phyloP scores from a whole-genome alignment of 2,797 vertebrate species.

The Anableps anableps region DNA sequence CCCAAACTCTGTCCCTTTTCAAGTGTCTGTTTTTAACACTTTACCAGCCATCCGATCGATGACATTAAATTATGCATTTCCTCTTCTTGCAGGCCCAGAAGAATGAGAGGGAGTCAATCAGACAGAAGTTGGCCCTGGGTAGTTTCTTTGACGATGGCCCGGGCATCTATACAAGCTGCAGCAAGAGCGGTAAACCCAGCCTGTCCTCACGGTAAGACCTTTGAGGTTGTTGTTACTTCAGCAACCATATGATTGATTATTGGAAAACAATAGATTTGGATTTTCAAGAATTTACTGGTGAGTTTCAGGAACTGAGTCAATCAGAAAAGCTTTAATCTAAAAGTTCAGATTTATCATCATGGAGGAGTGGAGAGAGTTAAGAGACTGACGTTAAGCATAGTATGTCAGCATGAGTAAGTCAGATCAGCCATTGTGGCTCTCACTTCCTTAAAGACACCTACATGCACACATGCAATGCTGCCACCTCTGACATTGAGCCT shows the following conservation, averaged over 20 bases:
- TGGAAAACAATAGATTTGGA: too few relatives aligned
- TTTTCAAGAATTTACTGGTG: not conserved
- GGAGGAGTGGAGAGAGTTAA: not conserved
- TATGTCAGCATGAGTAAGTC: conserved; percentile 8
- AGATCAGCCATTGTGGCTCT: conserved; percentile 34
- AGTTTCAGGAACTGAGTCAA: not conserved
- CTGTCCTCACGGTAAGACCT: conserved; percentile 92
- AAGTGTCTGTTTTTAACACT: conserved; percentile 11
- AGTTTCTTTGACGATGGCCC: conserved; percentile 99
- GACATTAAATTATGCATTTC: conserved; percentile 4
- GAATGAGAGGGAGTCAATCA: conserved; percentile 98
- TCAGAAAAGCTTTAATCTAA: not conserved
- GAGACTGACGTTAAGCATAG: conserved; percentile 30
- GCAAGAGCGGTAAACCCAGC: conserved; percentile 98
- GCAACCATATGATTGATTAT: conserved; percentile 15
- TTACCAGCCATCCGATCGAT: not conserved
- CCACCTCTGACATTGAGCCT: conserved; percentile 45
- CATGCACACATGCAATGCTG: conserved; percentile 5
- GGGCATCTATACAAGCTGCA: conserved; percentile 96
- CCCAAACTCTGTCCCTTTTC: not conserved
- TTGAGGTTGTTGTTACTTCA: not conserved
- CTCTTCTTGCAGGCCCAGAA: conserved; percentile 90
- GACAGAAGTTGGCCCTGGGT: conserved; percentile 97
- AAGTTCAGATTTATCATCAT: conserved; percentile 23
- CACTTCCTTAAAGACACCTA: conserved; percentile 61